These are phyloP conservation scores for Sympetrum striolatum DNA, from an alignment of 2,888 invertebrate genomes.

Conservation along the genomic window DNA sequence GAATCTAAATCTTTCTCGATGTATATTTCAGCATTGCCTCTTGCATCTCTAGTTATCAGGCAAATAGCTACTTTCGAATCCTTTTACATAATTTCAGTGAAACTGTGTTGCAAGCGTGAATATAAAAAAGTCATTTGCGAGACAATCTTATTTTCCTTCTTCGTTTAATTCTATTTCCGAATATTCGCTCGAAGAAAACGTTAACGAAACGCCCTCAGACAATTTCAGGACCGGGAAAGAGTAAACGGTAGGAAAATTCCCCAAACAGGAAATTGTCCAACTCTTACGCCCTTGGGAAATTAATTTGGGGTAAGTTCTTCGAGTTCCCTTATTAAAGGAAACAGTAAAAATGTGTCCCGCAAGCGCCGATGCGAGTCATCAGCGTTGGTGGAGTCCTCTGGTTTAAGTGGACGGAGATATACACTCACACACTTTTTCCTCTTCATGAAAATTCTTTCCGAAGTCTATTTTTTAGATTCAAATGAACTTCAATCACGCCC, in stretches of 20 bases:
- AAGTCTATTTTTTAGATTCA: no score
- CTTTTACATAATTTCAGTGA: no score
- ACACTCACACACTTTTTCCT: background rate
- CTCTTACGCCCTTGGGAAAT: slow-evolving; percentile 20
- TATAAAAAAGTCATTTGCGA: no score
- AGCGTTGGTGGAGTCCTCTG: background rate
- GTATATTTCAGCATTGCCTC: no score
- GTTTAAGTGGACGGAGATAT: background rate
- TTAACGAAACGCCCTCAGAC: background rate
- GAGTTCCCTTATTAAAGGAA: background rate
- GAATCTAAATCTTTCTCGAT: no score
- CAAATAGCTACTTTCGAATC: no score
- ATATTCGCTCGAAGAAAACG: background rate
- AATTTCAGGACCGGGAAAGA: background rate
- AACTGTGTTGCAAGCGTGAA: no score
- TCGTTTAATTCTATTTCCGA: background rate
- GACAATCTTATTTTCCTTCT: background rate
- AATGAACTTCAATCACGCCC: no score
- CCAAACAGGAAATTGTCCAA: background rate
- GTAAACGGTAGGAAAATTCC: background rate
- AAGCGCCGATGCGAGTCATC: background rate
- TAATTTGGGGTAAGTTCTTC: background rate
- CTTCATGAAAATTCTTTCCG: background rate
- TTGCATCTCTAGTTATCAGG: no score
- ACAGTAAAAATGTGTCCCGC: background rate